These are phyloP conservation scores for Antheraea assamensis DNA, from an alignment of 2,888 invertebrate species.

Conservation along the genomic window DNA sequence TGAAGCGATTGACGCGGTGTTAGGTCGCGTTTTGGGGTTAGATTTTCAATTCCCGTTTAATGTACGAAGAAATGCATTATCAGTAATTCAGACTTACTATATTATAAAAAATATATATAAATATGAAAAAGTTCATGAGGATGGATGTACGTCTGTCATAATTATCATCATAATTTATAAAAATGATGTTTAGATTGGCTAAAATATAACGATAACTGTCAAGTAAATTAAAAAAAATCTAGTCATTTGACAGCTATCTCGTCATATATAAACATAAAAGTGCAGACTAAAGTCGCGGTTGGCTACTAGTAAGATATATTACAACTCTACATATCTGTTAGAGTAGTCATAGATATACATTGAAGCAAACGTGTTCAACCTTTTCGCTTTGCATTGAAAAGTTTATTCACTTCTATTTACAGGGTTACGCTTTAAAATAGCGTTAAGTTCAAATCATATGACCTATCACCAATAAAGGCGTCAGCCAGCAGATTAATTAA, in stretches of 20 bases:
- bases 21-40: slow-evolving; percentile 15
- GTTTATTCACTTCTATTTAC: neutral
- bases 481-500: slow-evolving; percentile 51
- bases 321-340: neutral
- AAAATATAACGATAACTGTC: no score
- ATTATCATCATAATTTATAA: no score
- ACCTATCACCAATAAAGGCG: slow-evolving; percentile 43
- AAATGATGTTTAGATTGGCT: no score
- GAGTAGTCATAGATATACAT: neutral
- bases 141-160: no score
- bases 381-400: neutral
- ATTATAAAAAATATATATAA: no score
- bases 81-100: neutral
- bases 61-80: slow-evolving; percentile 1
- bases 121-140: no score
- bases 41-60: neutral
- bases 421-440: no score
- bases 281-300: no score
- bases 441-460: neutral
- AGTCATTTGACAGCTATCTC: no score
- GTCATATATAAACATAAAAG: no score
- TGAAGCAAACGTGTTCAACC: neutral
- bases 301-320: neutral
- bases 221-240: no score
- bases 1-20: slow-evolving; percentile 12